Evolutionary conservation across 2,888 invertebrate species (phyloP), one percentile per base, ranked within the genome.

Genomic region (Cremastinae sp.): DNA sequence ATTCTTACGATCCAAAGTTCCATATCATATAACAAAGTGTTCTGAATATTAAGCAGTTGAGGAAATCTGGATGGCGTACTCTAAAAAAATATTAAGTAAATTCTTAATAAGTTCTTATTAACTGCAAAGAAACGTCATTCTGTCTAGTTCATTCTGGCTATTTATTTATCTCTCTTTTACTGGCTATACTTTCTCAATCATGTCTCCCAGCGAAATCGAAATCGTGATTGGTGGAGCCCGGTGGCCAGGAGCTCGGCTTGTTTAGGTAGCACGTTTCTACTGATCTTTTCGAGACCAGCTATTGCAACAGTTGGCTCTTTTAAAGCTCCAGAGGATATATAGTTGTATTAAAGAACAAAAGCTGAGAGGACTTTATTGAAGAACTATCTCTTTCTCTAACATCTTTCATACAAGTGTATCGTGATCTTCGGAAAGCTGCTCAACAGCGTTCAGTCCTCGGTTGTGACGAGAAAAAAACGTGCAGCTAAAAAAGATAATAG

Each of bases 251-350:
- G 71, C 64, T 75, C 45, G 69, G 55, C 58, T 59, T 28, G 43
- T 45, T 72, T 78, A 80, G 69, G 49, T 80, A 78, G 82, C 81
- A 78, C 78, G 80, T 82, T 59, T 41, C 10, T 58, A 49, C 22
- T 75, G 64, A 69, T 78, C 79, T 86, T 87, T 59, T 87, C 87
- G 86, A n/a, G 83, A 79, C 73, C 78, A 79, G 78, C 80, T 76
- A 74, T 87, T 80, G 87, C 87, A 87, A 87, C 87, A 87, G 87
- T 87, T 87, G 87, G 87, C 84, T 82, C 81, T 84, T 87, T 86
- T 83, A 84, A 86, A 84, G 83, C 81, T 80, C 79, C 56, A 45
- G 51, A 55, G 65, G 47, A 58, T 49, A n/a, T 64, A 64, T 61
- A 62, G 61, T 58, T 66, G 75, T 61, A 51, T 35, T 64, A 47